These are phyloP conservation scores for Acrossocheilus wenchowensis DNA, from an alignment of 2,797 vertebrate species.

Conservation along the genomic window DNA sequence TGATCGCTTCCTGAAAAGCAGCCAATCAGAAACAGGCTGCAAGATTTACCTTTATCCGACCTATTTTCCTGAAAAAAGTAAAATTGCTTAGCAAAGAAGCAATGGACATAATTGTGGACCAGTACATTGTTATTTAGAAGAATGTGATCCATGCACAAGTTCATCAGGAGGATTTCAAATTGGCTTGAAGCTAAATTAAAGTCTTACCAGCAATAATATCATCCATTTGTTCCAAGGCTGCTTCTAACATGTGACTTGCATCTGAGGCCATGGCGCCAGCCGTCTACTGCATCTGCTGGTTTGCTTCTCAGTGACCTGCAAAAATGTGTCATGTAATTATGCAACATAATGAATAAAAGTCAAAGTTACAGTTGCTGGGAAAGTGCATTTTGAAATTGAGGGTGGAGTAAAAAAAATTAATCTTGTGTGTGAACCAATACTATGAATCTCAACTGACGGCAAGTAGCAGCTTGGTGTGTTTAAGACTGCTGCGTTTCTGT, in stretches of 20 bases:
- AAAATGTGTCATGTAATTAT: conserved; percentile 43
- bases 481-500: conserved; percentile 1
- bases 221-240: conserved; percentile 97
- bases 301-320: conserved; percentile 21
- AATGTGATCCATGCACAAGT: not conserved
- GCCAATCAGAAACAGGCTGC: not conserved
- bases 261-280: conserved; percentile 86
- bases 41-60: not conserved
- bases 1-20: conserved; percentile 19
- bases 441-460: not conserved
- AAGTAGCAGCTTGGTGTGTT: conserved; percentile 29
- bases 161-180: not conserved
- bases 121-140: not conserved
- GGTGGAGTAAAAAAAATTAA: conserved; percentile 37
- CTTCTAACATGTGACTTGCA: conserved; percentile 93
- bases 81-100: not conserved
- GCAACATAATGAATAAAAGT: conserved; percentile 19
- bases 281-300: conserved; percentile 66
- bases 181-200: not conserved
- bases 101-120: not conserved
- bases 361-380: conserved; percentile 59
- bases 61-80: not conserved
- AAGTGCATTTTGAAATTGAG: conserved; percentile 62
- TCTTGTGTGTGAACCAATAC: not conserved
- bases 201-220: conserved; percentile 93